phyloP scores from a whole-genome alignment of 2,113 vertebrate genomes.

The Rhipidura dahli region DNA sequence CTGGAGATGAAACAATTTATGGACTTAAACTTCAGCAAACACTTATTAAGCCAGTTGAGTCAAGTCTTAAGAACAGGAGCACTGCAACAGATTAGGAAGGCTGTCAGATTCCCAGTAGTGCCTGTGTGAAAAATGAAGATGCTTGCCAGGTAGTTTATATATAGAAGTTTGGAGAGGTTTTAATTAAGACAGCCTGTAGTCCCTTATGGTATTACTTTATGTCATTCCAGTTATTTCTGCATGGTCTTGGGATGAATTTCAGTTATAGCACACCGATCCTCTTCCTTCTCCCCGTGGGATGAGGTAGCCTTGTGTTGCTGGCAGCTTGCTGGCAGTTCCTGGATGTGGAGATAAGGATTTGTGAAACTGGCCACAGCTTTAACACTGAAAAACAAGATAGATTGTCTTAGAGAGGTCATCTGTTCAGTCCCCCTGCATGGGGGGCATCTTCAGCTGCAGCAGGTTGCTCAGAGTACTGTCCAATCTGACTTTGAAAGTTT shows the following conservation, averaged over 20 bases:
- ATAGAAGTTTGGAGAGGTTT: neutral
- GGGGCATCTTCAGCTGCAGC: neutral
- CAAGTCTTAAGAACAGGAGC: neutral
- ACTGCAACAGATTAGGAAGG: neutral
- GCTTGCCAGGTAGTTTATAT: neutral
- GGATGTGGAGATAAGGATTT: neutral
- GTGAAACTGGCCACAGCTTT: neutral
- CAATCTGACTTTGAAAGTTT: neutral
- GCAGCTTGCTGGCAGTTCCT: neutral
- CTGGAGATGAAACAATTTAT: neutral
- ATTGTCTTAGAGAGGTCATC: neutral
- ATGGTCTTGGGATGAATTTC: neutral
- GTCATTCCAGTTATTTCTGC: conserved; percentile 6
- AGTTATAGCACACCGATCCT: neutral
- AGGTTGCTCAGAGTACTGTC: neutral
- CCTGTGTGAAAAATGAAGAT: neutral
- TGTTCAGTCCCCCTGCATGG: neutral
- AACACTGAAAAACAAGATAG: neutral
- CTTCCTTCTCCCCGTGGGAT: neutral
- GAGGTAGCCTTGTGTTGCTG: neutral
- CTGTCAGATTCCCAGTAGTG: neutral
- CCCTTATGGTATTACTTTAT: neutral
- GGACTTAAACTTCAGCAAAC: neutral
- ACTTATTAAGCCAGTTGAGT: neutral
- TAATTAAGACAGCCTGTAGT: conserved; percentile 6